Percentiles rank a stretch among this genome's conserved stretches.
phyloP scores from a whole-genome alignment of 2,888 invertebrate species.

The Endomychus coccineus region DNA sequence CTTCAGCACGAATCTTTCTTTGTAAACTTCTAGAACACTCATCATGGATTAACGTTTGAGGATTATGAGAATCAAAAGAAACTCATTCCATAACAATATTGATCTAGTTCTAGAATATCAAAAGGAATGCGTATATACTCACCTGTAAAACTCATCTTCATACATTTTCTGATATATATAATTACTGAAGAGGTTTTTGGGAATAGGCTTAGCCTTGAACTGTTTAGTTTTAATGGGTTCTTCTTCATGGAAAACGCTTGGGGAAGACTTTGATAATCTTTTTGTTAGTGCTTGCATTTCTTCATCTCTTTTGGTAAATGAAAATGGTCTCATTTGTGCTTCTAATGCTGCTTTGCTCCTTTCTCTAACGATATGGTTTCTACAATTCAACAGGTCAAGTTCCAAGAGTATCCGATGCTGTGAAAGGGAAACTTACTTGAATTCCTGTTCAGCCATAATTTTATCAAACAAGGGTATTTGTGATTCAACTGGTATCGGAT shows the following conservation, averaged over 20 bases:
- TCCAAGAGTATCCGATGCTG: slow-evolving; percentile 1
- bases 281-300: slow-evolving; percentile 43
- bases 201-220: slow-evolving; percentile 62
- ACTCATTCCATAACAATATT: too few species aligned
- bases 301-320: slow-evolving; percentile 54
- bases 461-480: slow-evolving; percentile 65
- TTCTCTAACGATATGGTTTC: slow-evolving; percentile 52
- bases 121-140: slow-evolving; percentile 10
- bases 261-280: slow-evolving; percentile 39
- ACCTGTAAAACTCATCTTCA: slow-evolving; percentile 67
- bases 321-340: slow-evolving; percentile 59
- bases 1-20: slow-evolving; percentile 61
- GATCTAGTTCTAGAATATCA: too few species aligned
- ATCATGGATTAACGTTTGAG: not conserved
- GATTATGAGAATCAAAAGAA: not conserved
- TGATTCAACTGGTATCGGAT: slow-evolving; percentile 62
- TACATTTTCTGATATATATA: slow-evolving; percentile 63
- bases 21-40: slow-evolving; percentile 53
- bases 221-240: slow-evolving; percentile 46
- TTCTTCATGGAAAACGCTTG: slow-evolving; percentile 35
- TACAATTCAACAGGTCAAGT: too few species aligned
- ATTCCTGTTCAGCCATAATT: slow-evolving; percentile 63
- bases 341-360: slow-evolving; percentile 55
- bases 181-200: slow-evolving; percentile 62
- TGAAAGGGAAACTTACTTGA: slow-evolving; percentile 46